These are phyloP conservation scores for Gastracanthus pulcherrimus DNA, from an alignment of 2,888 invertebrate species.

Conservation along the genomic window DNA sequence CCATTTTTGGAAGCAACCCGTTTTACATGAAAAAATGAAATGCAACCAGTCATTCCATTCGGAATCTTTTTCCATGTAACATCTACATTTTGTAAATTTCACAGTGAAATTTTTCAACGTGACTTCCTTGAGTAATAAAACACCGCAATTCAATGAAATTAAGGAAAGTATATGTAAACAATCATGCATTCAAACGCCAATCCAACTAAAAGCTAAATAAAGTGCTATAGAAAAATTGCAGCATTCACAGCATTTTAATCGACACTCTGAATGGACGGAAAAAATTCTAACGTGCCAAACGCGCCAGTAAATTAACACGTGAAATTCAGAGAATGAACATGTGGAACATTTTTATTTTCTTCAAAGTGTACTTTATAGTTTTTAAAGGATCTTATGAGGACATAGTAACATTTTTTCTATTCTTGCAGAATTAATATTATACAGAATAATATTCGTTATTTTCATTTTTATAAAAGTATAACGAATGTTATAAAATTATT, in stretches of 20 bases:
- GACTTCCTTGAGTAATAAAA: conserved; percentile 11
- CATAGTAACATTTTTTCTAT: too few species aligned
- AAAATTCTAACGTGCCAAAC: conserved; percentile 35
- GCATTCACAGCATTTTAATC: conserved; percentile 31
- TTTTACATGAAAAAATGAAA: not conserved
- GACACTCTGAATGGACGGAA: conserved; percentile 3
- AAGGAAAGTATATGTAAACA: conserved; percentile 24
- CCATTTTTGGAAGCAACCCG: not conserved
- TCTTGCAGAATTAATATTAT: too few species aligned
- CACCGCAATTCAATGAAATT: conserved; percentile 17
- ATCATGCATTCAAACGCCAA: conserved; percentile 47
- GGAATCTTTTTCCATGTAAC: not conserved
- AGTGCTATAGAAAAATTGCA: conserved; percentile 36
- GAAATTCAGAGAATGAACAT: conserved; percentile 23
- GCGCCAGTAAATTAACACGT: conserved; percentile 43
- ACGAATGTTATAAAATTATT: too few species aligned
- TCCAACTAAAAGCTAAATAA: conserved; percentile 24
- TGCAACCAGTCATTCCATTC: not conserved
- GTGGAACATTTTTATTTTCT: not conserved
- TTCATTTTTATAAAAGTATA: too few species aligned
- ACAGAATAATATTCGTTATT: too few species aligned
- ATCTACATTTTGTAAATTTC: conserved; percentile 21
- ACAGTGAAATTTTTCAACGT: not conserved
- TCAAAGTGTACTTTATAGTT: not conserved
- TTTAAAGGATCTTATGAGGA: too few species aligned